These are phyloP conservation scores for Neofelis nebulosa DNA, from an alignment of 2,113 vertebrate genomes.

Conservation along the genomic window DNA sequence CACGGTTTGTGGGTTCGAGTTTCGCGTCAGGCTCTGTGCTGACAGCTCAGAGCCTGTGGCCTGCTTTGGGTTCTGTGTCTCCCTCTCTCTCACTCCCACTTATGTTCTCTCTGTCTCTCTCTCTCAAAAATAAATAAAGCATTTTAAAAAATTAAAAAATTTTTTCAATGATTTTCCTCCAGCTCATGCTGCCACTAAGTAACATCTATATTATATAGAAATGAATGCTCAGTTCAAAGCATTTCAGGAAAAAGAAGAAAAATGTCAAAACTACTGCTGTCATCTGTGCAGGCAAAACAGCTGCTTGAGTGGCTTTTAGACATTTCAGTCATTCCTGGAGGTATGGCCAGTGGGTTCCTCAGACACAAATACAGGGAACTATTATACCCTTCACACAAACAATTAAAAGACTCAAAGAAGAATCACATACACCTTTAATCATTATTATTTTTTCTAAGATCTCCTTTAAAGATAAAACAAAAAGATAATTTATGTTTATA, in stretches of 20 bases:
- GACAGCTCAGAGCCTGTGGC: too few relatives aligned
- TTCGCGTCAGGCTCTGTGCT: too few relatives aligned
- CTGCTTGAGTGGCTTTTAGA: slow-evolving; percentile 46
- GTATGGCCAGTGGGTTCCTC: not conserved
- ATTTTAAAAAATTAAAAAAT: not conserved
- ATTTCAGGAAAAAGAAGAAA: slow-evolving; percentile 39
- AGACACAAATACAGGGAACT: slow-evolving; percentile 30
- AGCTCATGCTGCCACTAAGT: not conserved
- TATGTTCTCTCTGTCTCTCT: too few relatives aligned
- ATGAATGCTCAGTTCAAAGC: slow-evolving; percentile 35
- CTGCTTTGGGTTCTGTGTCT: too few relatives aligned
- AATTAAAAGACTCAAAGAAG: slow-evolving; percentile 50
- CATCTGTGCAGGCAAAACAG: slow-evolving; percentile 42
- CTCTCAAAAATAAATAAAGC: too few relatives aligned
- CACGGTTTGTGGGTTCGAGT: too few relatives aligned
- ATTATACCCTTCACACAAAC: not conserved
- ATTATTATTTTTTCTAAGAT: slow-evolving; percentile 56
- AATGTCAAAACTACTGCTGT: slow-evolving; percentile 38
- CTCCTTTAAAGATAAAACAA: slow-evolving; percentile 57
- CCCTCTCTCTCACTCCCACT: too few relatives aligned
- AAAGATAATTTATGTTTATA: slow-evolving; percentile 71
- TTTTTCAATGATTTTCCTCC: slow-evolving; percentile 28
- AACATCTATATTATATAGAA: not conserved
- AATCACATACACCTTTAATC: slow-evolving; percentile 57
- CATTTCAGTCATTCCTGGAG: not conserved